phyloP scores from a whole-genome alignment of 35 echinoderm and acorn worm species.

The Patiria miniata region DNA sequence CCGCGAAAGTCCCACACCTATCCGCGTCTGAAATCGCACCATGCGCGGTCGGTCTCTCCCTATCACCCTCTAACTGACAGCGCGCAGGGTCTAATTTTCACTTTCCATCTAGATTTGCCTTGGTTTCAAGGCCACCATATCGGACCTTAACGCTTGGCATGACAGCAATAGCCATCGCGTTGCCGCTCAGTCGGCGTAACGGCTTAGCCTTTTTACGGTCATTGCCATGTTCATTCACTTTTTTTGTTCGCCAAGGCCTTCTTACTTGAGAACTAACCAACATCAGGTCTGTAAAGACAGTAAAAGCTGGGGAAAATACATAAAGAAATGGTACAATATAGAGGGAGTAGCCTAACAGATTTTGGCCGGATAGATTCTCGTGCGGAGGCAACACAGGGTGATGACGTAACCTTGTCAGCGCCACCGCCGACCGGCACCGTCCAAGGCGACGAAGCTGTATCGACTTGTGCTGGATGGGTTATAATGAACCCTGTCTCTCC shows the following conservation, averaged over 20 bases:
- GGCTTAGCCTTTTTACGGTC: too few relatives aligned
- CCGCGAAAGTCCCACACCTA: constrained; percentile 13
- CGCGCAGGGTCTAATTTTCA: not conserved
- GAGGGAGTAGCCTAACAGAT: too few relatives aligned
- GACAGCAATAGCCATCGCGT: not conserved
- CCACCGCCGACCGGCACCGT: not conserved
- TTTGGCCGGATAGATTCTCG: too few relatives aligned
- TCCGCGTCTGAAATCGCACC: not conserved
- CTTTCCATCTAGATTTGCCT: not conserved
- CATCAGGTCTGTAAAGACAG: too few relatives aligned
- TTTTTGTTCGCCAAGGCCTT: too few relatives aligned
- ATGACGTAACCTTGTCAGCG: not conserved
- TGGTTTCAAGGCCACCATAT: not conserved
- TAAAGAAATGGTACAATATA: too few relatives aligned
- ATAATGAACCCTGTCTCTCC: constrained; percentile 1
- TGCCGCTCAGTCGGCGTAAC: too few relatives aligned
- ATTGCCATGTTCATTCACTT: too few relatives aligned
- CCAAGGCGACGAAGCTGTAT: not conserved
- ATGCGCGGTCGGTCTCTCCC: not conserved
- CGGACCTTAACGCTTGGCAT: constrained; percentile 4
- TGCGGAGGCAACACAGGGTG: not conserved
- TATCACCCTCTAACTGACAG: not conserved
- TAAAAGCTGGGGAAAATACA: too few relatives aligned
- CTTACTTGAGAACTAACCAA: too few relatives aligned
- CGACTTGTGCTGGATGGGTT: not conserved